Evolutionary conservation across 2,888 invertebrate genomes (phyloP), one percentile per base, ranked within the genome.

Genomic region (Malthinus flaveolus): DNA sequence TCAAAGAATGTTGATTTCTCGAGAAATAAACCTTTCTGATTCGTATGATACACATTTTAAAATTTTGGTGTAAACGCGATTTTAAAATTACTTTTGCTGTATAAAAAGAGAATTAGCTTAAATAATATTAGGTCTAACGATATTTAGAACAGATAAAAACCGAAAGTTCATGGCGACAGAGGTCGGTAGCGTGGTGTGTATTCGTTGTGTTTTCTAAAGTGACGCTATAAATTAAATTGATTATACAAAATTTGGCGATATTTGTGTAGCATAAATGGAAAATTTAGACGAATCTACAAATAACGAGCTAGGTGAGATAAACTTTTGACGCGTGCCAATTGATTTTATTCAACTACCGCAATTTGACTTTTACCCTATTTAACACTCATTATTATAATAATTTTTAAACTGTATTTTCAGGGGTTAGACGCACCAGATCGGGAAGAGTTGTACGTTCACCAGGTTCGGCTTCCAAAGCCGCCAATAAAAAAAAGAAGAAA

Each of bases 351-450:
- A 23, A 5, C 23, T 3, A 23, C 23, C 23, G 2, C 23, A 23
- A 23, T 23, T 23, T 23, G 23, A 23, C 23, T 23, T 23, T 23
- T 23, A 23, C 23, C 23, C 23, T 23, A 23, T 23, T 23, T 23
- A 23, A 3, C 23, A 5, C 23, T 23, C 23, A 23, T 5, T 23
- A 3, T 23, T 3, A 23, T 23, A 23, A 23, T 5, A 47, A 8
- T 3, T 12, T 33, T 15, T 15, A 23, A 23, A 23, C 23, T 23
- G 23, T 42, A n/a, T 52, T 23, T 46, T 5, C 32, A 58, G 61
- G 49, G 35, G 58, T 58, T 9, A 78, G 85, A 48, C 81, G 84
- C 35, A 85, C 85, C 11, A 81, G 86, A 47, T 85, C 86, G 1
- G 83, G 84, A 9, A 80, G 85, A 65, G 68, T 79, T 2, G 74